Evolutionary conservation across 1,140 invertebrate species (phyloP), one percentile per base, ranked within the genome.

Genomic region (Cotesia glomerata): DNA sequence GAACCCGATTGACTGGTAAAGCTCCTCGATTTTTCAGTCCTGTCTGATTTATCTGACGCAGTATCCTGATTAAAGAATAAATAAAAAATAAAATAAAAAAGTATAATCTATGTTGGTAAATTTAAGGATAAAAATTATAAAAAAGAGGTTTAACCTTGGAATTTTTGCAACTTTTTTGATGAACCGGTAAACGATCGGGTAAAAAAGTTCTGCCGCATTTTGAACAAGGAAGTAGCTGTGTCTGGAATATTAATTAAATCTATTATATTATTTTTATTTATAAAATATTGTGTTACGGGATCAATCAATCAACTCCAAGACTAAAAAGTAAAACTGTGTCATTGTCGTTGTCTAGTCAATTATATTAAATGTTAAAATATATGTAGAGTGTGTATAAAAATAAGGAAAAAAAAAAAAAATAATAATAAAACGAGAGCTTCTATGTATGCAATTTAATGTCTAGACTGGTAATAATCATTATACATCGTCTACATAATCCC

Each of bases 141-240:
- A 54, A 54, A 14, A 45, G 11, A 8, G 26, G 13, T n/a, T 5
- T 58, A 3, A 72, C 61, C 65, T 72, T 73, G 4, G 18, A 51
- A 26, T 68, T 76, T 75, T 87, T 88, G 77, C 92, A 93, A 69
- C 89, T 90, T 69, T 88, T 86, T 79, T 91, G 87, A 79, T 93
- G 92, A 39, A 92, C 86, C 32, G 85, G 72, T n/a, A 93, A 72
- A 52, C 91, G 79, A 75, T 93, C 90, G 0, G 91, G 89, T 71
- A 88, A 86, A 83, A 92, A 92, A 61, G 90, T 92, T 56, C 92
- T 78, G 2, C 88, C 88, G 82, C 91, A 92, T 72, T 89, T 89
- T 64, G 83, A 81, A 80, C 92, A 94, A 2, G 89, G 88, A n/a
- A 93, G 82, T 49, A 94, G 80, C 68, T 85, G 82, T 11, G 85